Conservation (phyloP, 2,113 vertebrate genomes). For the Thunnus thynnus region DNA sequence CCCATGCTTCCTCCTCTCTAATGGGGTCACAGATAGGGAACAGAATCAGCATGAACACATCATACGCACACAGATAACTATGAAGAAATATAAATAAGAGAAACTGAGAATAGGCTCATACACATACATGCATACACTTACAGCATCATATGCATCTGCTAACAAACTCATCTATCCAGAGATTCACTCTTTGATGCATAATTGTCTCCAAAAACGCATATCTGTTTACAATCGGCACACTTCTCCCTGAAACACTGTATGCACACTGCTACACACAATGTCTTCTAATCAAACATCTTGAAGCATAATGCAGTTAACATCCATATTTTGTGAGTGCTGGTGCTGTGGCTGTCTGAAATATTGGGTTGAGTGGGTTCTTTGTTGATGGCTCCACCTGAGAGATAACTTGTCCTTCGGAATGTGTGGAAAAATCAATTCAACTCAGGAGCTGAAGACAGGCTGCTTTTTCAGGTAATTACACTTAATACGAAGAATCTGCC, state of each 20-base stretch:
- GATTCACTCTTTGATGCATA: slow-evolving; percentile 10
- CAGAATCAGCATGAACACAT: slow-evolving; percentile 9
- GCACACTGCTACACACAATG: slow-evolving; percentile 9
- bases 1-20: slow-evolving; percentile 48
- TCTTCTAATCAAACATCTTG: slow-evolving; percentile 45
- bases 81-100: background rate
- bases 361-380: slow-evolving; percentile 21
- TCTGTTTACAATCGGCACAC: slow-evolving; percentile 38
- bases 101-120: background rate
- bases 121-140: background rate
- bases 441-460: background rate
- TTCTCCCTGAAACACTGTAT: slow-evolving; percentile 8
- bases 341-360: slow-evolving; percentile 40
- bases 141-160: background rate
- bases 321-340: slow-evolving; percentile 43
- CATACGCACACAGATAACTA: background rate
- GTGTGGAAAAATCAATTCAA: slow-evolving; percentile 3
- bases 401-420: background rate
- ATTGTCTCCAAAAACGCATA: slow-evolving; percentile 33
- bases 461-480: slow-evolving; percentile 7
- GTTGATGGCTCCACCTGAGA: slow-evolving; percentile 2
- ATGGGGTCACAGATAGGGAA: slow-evolving; percentile 54
- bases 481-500: background rate
- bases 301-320: slow-evolving; percentile 54
- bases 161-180: slow-evolving; percentile 5